Base-by-base conservation (phyloP, 2,797 vertebrate genomes). In the Gallinago solitaria region DNA sequence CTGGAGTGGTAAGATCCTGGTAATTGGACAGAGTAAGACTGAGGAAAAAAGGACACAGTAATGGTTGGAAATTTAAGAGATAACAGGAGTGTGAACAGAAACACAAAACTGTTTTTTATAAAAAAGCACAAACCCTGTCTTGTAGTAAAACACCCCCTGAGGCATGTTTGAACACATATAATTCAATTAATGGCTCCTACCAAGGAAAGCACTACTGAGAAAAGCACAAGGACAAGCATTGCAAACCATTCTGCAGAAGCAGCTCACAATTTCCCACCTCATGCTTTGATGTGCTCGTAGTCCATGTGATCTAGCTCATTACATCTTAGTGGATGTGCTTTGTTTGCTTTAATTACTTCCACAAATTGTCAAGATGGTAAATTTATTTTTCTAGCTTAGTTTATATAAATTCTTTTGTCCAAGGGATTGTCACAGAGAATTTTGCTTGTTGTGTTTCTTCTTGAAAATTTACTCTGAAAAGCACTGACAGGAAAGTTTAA, bases 401-500 rank as follows among this genome's bases (percentile, higher is more conserved):
- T 90, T 28, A 18, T 43, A 9, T 9, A 51, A 60, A 61, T 47
- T 63, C 45, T 16, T 45, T 75, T 73, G 23, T 60, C 56, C 33
- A 39, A 57, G 23, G 23, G 15, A 75, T 59, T 84, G 61, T 53
- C 59, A 57, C 35, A 75, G 45, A 85, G 30, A 32, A 37, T 28
- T 89, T 60, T 2, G 5, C 16, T 57, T 50, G 15, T 21, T 65
- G 19, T 47, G 12, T 64, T 83, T 83, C 20, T 45, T 89, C 50
- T 45, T 33, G 41, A 59, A 82, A 81, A 60, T 25, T 24, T 88
- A 47, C 89, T 89, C 39, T 87, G 68, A 68, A 80, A 74, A 85
- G 10, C 14, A 28, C 9, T 61, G 14, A 8, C 39, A 87, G 13
- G 43, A 70, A 64, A 85, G n/a, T 15, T 87, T 48, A 73, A 79